Evolutionary conservation across 2,113 vertebrate genomes (phyloP), one percentile per base, ranked within the genome.

Genomic region (Limanda limanda): DNA sequence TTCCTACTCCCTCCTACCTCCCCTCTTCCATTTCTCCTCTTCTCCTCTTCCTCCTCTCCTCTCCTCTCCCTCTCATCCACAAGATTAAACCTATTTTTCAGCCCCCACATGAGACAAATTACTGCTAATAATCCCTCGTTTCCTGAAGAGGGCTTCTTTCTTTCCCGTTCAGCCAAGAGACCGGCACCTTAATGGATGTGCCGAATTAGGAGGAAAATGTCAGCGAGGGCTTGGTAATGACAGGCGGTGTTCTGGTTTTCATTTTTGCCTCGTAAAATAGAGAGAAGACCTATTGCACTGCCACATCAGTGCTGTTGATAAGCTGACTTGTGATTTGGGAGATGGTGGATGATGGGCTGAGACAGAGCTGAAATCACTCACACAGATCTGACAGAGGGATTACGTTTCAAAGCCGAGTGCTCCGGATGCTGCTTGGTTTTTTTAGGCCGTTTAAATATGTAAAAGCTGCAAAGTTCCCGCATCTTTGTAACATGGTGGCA

Each of bases 41-140:
- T 1, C 52, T 1, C 63, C 18, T 52, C 20, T 20, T 5, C 27
- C 27, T 31, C 48, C 68, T 31, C 23, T 61, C 71, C 68, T 52
- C 17, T 59, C 21, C 57, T 60, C 35, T 45, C 69, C 72, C 69
- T 52, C 13, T 58, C 25, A 55, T 82, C 69, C 82, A 72, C 76
- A 79, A 92, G 83, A 91, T 91, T 70, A 86, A 85, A 86, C 76
- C 86, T 81, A 89, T 91, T 90, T 92, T 90, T 86, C 82, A 82
- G 77, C 74, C 74, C 61, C 76, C 37, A 45, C 79, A 66, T 57
- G 73, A 85, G 68, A 84, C 77, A 91, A 91, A 92, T 92, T 84
- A 87, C 88, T 84, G 25, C 78, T 90, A 92, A 92, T 88, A 86
- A 91, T 87, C 86, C 90, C 86, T 91, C 5, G 76, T 87, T 90